Percentiles rank a stretch among this genome's conserved stretches.
These are phyloP conservation scores for Oxyteleia sp. DNA, from an alignment of 2,888 invertebrate species.

Conservation along the genomic window DNA sequence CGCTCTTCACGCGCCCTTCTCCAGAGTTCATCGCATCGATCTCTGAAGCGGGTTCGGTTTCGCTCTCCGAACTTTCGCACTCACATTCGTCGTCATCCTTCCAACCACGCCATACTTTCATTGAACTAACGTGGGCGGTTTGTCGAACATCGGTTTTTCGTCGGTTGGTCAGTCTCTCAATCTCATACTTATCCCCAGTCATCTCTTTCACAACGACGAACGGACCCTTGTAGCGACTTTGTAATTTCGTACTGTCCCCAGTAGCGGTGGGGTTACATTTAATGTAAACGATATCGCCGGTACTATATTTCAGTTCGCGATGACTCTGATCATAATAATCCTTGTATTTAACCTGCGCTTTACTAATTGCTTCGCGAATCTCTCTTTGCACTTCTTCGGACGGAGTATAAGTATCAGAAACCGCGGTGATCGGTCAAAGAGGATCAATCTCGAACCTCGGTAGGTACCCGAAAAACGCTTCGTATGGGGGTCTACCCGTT, in stretches of 20 bases:
- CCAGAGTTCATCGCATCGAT: background rate
- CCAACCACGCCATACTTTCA: constrained; percentile 21
- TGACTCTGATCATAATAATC: background rate
- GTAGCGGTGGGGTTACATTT: background rate
- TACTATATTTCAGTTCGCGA: background rate
- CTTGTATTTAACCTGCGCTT: background rate
- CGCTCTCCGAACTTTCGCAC: constrained; percentile 1
- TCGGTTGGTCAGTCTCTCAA: constrained; percentile 1
- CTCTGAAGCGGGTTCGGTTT: background rate
- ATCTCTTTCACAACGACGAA: constrained; percentile 1
- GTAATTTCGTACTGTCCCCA: background rate
- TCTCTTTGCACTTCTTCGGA: constrained; percentile 26
- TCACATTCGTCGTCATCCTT: constrained; percentile 3
- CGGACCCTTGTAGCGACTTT: constrained; percentile 6
- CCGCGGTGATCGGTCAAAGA: background rate
- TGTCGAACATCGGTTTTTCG: background rate
- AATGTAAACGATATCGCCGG: constrained; percentile 5
- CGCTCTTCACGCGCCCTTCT: background rate
- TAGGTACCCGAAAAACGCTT: background rate
- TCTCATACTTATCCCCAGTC: background rate
- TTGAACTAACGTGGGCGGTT: background rate
- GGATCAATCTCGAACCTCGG: background rate
- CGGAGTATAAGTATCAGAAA: constrained; percentile 6
- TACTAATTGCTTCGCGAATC: background rate
- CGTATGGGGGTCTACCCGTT: background rate